Evolutionary conservation across 2,888 invertebrate genomes (phyloP), one percentile per base, ranked within the genome.

Genomic region (Globia sparganii): DNA sequence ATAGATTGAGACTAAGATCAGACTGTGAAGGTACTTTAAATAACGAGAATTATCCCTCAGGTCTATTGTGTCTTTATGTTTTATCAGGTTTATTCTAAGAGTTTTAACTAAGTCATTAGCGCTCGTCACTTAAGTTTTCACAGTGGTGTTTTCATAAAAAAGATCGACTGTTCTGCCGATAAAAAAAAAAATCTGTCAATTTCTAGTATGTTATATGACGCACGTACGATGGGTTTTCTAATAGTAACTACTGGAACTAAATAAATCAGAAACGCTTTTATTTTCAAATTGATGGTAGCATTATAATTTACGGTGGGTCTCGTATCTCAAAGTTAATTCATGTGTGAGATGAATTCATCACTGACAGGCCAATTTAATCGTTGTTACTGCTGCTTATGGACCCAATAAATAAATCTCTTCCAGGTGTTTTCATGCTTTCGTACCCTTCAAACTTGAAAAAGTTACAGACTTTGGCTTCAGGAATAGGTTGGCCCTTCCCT

Each of bases 181-280:
- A 4, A 15, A 31, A 31, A 49, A 49, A 4, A 67, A 49, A 25
- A 46, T 25, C 31, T 25, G 46, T 31, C 1, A 46, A 49, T 46
- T 43, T 66, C 25, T 49, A 25, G 5, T 18, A 18, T 49, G 31
- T 25, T 15, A 25, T 40, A 64, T 43, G 43, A 69, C 70, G 43
- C 69, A 77, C 64, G 49, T 40, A 59, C 43, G 49, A 25, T 46
- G 13, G 21, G n/a, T 65, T 80, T 81, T 80, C 77, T 82, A 77
- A 80, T 77, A 53, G 18, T 34, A 34, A 37, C 34, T 53, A 31
- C 43, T 70, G 65, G 53, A 80, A 77, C 70, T 37, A 70, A 80
- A 59, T 59, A 28, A 61, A 70, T 80, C 65, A 46, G 49, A 31
- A 8, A 80, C 77, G 70, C 70, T 81, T 77, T 81, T 82, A 82